Evolutionary conservation across 2,888 invertebrate species (phyloP), one percentile per base, ranked within the genome.

Genomic region (Ditula angustiorana): DNA sequence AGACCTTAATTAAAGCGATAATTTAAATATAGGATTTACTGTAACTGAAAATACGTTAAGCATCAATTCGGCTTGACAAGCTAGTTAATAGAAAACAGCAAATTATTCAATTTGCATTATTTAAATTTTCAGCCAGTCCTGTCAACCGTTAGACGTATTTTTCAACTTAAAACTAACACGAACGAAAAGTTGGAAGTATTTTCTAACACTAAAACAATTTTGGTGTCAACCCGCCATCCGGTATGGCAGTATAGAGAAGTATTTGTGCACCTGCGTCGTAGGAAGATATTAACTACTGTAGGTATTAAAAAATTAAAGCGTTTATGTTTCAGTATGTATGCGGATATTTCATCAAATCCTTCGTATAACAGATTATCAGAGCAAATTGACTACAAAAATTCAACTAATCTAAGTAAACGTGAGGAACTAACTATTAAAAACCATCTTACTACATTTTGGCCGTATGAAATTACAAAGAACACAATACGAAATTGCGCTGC

Each of bases 201-300:
- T 64, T 76, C 75, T 77, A 79, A 77, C 61, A 74, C 81, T 82
- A 83, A 70, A 65, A 71, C 71, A 67, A 80, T 78, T 87, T 88
- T 87, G 85, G 87, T 86, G 85, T 77, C 55, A 66, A 70, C 53
- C 76, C 73, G 77, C 76, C 66, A 47, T 47, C 55, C 53, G 19
- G 47, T 52, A 59, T 53, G 68, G 71, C 81, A 78, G 79, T 74
- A 68, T 52, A 61, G 70, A 67, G 61, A 59, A 68, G 59, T 55
- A 67, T 85, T 88, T 88, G 88, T 87, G 88, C 87, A 80, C 77
- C 71, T 87, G 88, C 87, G 80, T 77, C 71, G 71, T 77, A 67
- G 30, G 37, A 49, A 67, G 44, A 55, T 61, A 60, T 66, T 33
- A 63, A 60, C 44, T 21, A 65, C 46, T 58, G 55, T 59, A 61